Conservation (phyloP, 2,888 invertebrate genomes). For the Leptinotarsa tumamoca region DNA sequence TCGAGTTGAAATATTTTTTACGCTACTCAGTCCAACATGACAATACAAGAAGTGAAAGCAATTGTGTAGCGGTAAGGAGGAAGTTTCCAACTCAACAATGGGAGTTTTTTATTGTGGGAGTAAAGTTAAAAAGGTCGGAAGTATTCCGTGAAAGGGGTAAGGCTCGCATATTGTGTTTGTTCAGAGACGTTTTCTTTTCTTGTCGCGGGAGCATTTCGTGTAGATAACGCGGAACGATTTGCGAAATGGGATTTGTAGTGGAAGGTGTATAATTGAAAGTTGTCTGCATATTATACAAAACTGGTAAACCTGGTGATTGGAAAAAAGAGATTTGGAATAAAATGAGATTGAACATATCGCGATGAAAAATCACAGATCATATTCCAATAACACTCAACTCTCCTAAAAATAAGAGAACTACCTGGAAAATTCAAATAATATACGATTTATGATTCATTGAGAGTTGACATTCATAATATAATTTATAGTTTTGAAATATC, state of each 20-base stretch:
- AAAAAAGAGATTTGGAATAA: no score
- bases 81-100: constrained; percentile 33
- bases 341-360: no score
- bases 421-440: no score
- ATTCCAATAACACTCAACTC: no score
- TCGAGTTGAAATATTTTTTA: constrained; percentile 25
- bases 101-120: constrained; percentile 30
- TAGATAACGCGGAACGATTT: not conserved
- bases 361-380: no score
- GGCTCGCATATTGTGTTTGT: constrained; percentile 39
- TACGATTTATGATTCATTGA: no score
- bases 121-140: constrained; percentile 42
- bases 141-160: constrained; percentile 28
- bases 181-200: constrained; percentile 17
- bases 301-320: no score
- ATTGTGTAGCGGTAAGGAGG: constrained; percentile 31
- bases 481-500: no score
- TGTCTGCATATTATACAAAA: no score
- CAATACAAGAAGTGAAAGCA: constrained; percentile 25
- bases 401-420: no score
- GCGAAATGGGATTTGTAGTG: not conserved
- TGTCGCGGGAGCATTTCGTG: not conserved
- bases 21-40: constrained; percentile 14
- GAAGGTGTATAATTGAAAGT: no score
- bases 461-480: no score